Evolutionary conservation across 92 coral and sea anemone genomes (phyloP).

Genomic region (Pocillopora grandis): DNA sequence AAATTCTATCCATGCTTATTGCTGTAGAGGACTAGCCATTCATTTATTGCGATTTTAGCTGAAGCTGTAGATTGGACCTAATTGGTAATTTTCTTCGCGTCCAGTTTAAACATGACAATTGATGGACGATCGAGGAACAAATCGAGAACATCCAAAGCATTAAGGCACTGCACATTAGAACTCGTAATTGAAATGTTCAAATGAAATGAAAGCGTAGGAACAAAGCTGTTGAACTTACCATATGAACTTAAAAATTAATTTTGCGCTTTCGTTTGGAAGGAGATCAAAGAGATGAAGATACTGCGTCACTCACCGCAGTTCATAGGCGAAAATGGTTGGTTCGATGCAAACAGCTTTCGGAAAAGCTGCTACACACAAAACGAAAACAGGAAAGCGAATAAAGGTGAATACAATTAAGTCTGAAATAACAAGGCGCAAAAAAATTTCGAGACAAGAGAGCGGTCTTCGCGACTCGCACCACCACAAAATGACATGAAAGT

Average conservation of each 20-base stretch:
- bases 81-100: slow-evolving; percentile 7
- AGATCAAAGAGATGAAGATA: slow-evolving; percentile 16
- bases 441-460: not conserved
- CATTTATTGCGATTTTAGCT: slow-evolving; percentile 29
- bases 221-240: not conserved
- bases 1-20: slow-evolving; percentile 27
- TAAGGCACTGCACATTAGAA: not conserved
- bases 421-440: slow-evolving; percentile 6
- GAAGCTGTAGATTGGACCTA: slow-evolving; percentile 26
- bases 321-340: not conserved
- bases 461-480: slow-evolving; percentile 31
- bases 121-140: not conserved
- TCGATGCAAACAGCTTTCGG: not conserved
- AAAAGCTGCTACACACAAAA: slow-evolving; percentile 1
- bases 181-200: not conserved
- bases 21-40: slow-evolving; percentile 21
- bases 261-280: not conserved
- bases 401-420: slow-evolving; percentile 12
- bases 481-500: slow-evolving; percentile 26
- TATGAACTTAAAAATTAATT: slow-evolving; percentile 3
- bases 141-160: slow-evolving; percentile 1
- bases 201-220: not conserved
- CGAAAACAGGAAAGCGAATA: slow-evolving; percentile 15
- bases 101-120: not conserved
- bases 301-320: slow-evolving; percentile 16